These are phyloP conservation scores for Nixonia krombeini DNA, from an alignment of 1,140 invertebrate genomes.

Conservation along the genomic window DNA sequence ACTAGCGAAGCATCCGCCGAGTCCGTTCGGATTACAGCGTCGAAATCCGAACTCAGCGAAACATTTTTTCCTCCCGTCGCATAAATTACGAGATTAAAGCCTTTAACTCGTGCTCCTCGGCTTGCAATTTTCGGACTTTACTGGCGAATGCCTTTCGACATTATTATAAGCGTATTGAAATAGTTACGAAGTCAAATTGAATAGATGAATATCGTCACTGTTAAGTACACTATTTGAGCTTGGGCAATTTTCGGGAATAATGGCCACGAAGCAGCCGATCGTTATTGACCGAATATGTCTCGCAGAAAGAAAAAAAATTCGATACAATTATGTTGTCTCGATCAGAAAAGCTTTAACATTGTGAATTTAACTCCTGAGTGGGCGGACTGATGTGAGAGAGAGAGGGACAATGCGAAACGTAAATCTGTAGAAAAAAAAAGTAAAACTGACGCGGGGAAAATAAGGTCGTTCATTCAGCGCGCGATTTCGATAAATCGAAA, in stretches of 20 bases:
- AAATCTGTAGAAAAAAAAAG: too few species aligned
- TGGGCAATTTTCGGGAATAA: conserved; percentile 10
- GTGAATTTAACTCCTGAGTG: too few species aligned
- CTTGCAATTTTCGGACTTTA: neutral
- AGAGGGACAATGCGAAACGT: too few species aligned
- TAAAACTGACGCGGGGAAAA: too few species aligned
- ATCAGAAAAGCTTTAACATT: too few species aligned
- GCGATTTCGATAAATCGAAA: conserved; percentile 6
- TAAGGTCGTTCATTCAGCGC: conserved; percentile 3
- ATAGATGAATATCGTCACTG: conserved; percentile 14
- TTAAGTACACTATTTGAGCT: conserved; percentile 8
- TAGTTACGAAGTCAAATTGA: conserved; percentile 22
- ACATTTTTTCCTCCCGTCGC: conserved; percentile 7
- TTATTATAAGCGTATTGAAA: conserved; percentile 7
- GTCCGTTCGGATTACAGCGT: conserved; percentile 19
- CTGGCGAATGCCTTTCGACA: neutral
- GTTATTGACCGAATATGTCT: too few species aligned
- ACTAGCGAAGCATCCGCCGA: conserved; percentile 22
- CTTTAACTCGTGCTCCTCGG: neutral
- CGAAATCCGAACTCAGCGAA: conserved; percentile 14
- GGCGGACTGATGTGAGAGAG: too few species aligned
- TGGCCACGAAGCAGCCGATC: too few species aligned
- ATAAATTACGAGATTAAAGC: conserved; percentile 4
- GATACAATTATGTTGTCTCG: too few species aligned
- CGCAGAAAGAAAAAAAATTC: too few species aligned